Evolutionary conservation across 2,888 invertebrate genomes (phyloP), one percentile per base, ranked within the genome.

Genomic region (Caenorhabditis uteleia): DNA sequence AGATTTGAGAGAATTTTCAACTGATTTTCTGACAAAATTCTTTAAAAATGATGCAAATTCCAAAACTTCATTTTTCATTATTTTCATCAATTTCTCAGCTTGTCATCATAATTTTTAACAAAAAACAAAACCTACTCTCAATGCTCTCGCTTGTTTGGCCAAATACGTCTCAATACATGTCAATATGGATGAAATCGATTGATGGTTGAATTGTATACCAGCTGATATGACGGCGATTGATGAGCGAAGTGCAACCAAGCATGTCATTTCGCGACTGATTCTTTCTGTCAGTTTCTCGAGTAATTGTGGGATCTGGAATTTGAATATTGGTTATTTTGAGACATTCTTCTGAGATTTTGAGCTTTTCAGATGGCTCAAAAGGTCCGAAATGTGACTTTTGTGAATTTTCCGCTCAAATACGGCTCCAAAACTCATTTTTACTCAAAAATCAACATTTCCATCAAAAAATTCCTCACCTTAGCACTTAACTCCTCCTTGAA

Each of bases 271-370:
- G 84, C 98, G 97, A 71, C 91, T 90, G 51, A 98, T 86, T 75
- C 97, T 89, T 83, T 97, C 97, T 84, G 95, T 86, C 84, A 98
- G 93, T 82, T 98, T 91, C 7, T 95, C 95, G 68, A 98, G 87
- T 84, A 95, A 95, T 5, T 89, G 88, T 1, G 48, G 86, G 84
- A 85, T 88, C n/a, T n/a, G n/a, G n/a, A n/a, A n/a, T n/a, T n/a
- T n/a, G n/a, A n/a, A n/a, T n/a, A 73, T 53, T 34, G 7, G 31
- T 29, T 14, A 39, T n/a, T 8, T n/a, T n/a, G n/a, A n/a, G n/a
- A n/a, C 12, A 16, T 14, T 16, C 34, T 31, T 31, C 45, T 27
- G 14, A 33, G n/a, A n/a, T n/a, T 33, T 14, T 12, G n/a, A 33
- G n/a, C 33, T 33, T n/a, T n/a, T n/a, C n/a, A n/a, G n/a, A n/a